Base-by-base conservation (phyloP, 2,113 vertebrate genomes). In the Otis tarda region DNA sequence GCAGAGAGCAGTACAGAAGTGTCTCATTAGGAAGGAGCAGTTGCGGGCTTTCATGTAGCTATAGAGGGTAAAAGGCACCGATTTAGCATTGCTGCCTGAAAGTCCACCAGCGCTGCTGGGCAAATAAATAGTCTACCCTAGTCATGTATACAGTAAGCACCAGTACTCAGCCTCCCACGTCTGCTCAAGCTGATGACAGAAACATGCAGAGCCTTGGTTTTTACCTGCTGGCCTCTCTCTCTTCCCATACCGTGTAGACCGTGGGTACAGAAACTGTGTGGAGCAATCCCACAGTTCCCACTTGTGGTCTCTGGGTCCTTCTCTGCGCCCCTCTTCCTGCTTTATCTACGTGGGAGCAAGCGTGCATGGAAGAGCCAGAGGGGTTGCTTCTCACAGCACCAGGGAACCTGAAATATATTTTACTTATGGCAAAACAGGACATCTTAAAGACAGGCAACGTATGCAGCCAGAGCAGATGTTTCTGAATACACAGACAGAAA, bases 1-100 rank as follows among this genome's bases (percentile, higher is more conserved):
- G 83, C 83, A 94, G 87, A 53, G 35, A 89, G 27, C 12, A 10
- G 85, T 87, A 33, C 94, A 92, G 91, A 89, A 96, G 87, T 85
- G 83, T 95, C 89, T 94, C 70, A 79, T 87, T 94, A 93, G 39
- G 80, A 77, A 89, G 53, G 43, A 89, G 52, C 20, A 53, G 35
- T 91, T 3, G 1, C 59, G 65, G 61, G 28, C 73, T 94, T 84
- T 94, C 56, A 57, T 82, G 67, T 73, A 93, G 89, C 67, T 90
- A 10, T 76, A 37, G 65, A 79, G 55, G n/a, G 43, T 84, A 92
- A 90, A 94, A 92, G 49, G n/a, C 70, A 53, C 18, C 7, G 19
- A 56, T 81, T 78, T 80, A 73, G 65, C 49, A 60, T 57, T 87
- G 43, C 73, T 89, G 80, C 65, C 69, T 76, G 33, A 9, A 89